Conservation (phyloP, 2,113 vertebrate genomes). For the Sinocyclocheilus rhinocerous region DNA sequence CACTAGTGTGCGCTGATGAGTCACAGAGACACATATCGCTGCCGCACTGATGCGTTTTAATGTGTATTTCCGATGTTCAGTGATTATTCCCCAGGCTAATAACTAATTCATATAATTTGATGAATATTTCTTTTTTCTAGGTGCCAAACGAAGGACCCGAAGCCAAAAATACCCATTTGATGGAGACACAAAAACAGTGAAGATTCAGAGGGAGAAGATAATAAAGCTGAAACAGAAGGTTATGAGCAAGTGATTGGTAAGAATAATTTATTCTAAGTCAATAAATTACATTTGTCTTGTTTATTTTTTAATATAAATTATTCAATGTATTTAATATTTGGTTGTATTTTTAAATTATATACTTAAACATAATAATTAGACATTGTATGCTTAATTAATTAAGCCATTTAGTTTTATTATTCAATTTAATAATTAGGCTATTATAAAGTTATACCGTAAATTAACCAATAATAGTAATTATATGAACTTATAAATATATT, state of each 20-base stretch:
- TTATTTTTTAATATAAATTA: no score
- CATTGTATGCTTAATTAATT: no score
- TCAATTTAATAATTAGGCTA: not conserved
- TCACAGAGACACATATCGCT: not conserved
- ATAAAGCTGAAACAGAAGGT: constrained; percentile 31
- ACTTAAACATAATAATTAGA: no score
- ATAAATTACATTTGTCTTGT: no score
- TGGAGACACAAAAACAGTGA: constrained; percentile 37
- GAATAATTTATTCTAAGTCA: constrained; percentile 39
- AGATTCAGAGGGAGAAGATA: constrained; percentile 40
- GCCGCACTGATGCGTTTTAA: not conserved
- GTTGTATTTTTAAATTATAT: no score
- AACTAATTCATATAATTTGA: constrained; percentile 4
- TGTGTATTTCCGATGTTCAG: not conserved
- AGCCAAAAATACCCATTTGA: constrained; percentile 28
- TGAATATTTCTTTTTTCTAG: constrained; percentile 25
- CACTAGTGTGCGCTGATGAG: constrained; percentile 30
- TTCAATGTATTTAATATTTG: no score
- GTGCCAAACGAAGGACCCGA: constrained; percentile 39
- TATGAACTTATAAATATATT: not conserved
- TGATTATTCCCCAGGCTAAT: not conserved
- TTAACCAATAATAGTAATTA: not conserved
- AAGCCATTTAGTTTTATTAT: not conserved
- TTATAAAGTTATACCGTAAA: no score
- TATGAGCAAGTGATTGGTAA: constrained; percentile 51